Evolutionary conservation across 2,113 vertebrate genomes (phyloP), one percentile per base, ranked within the genome.

Genomic region (Brachyhypopomus gauderio): DNA sequence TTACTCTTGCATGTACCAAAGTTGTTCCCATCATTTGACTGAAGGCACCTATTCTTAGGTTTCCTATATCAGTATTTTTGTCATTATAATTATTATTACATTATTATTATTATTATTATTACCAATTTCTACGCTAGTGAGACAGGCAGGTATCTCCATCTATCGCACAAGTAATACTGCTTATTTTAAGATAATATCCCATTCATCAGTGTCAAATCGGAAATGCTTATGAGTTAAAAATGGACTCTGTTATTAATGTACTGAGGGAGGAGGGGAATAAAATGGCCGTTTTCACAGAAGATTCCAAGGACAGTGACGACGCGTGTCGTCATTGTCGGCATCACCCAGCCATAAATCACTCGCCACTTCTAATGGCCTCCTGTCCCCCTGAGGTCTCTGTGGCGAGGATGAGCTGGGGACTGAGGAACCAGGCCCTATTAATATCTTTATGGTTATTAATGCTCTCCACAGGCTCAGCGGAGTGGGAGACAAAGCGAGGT

Each of bases 381-480:
- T 23, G 62, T 58, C 27, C 67, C 72, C 69, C 38, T 9, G 17
- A 36, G 16, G 16, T 12, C 20, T 70, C 66, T n/a, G 38, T 5
- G 3, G 17, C 5, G 20, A 67, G 27, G 59, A 38, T 52, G 38
- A 64, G 16, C 63, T 34, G 22, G 55, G 23, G 77, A 25, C 20
- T 22, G 8, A 30, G 19, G 19, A 45, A 69, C 52, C 17, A 34
- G 62, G 56, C 1, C 17, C 55, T 58, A 81, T 58, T 77, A 73
- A 76, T 72, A 81, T 55, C 56, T 23, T 52, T 56, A 48, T 17
- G 25, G 36, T 63, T 73, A 85, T 78, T 74, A 78, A 70, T 70
- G 62, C 70, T 2, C 52, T 56, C 52, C 38, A 25, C 73, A 77
- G 59, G 20, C 60, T 41, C 72, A 34, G 78, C 25, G 52, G 45